These are phyloP conservation scores for Atrina japonica DNA, from an alignment of 2,888 invertebrate genomes.

Conservation along the genomic window DNA sequence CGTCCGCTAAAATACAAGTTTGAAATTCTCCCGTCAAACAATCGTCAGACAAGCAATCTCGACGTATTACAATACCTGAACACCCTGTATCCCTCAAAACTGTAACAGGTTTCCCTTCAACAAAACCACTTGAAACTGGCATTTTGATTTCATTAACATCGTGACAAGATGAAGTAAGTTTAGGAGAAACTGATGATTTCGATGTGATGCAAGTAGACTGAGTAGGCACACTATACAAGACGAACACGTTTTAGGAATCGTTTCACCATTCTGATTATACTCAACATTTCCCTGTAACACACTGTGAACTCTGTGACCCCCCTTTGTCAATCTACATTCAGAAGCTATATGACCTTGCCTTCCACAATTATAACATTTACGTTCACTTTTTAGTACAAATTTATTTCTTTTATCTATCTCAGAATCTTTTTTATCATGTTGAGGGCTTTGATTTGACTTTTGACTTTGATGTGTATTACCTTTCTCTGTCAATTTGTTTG, in stretches of 20 bases:
- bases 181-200: neutral
- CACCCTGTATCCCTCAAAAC: conserved; percentile 40
- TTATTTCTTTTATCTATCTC: neutral
- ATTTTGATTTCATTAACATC: neutral
- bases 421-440: neutral
- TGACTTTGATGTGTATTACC: too few species aligned
- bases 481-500: too few species aligned
- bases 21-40: conserved; percentile 16
- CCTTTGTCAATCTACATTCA: neutral
- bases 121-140: conserved; percentile 7
- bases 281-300: neutral
- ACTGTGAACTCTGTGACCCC: neutral
- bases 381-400: conserved; percentile 1
- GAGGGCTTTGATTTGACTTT: neutral
- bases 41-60: conserved; percentile 3
- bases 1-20: conserved; percentile 31
- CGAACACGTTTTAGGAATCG: too few species aligned
- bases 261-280: too few species aligned
- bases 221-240: too few species aligned
- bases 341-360: conserved; percentile 9
- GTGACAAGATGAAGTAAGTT: neutral
- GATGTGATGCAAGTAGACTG: too few species aligned
- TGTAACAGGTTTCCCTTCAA: conserved; percentile 10
- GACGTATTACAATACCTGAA: conserved; percentile 35
- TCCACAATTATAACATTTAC: too few species aligned